Evolutionary conservation across 2,113 vertebrate genomes (phyloP).

Genomic region (Trachemys scripta): DNA sequence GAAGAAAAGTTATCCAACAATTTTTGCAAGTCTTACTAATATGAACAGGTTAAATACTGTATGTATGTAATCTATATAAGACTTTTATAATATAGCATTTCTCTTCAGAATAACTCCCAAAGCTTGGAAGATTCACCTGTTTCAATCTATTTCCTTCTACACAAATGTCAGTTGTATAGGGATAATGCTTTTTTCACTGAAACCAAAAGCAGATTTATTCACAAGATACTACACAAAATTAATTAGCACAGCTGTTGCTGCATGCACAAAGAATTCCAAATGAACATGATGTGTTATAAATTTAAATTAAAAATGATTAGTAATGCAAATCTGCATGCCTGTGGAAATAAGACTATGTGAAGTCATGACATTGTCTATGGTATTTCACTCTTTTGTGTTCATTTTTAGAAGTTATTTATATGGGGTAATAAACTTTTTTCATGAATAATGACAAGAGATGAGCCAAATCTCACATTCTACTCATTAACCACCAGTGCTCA

Average conservation of each 20-base stretch:
- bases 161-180: neutral
- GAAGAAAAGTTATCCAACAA: neutral
- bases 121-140: neutral
- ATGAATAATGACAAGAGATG: neutral
- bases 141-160: neutral
- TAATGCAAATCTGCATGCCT: constrained; percentile 66
- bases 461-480: neutral
- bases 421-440: neutral
- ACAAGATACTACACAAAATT: constrained; percentile 59
- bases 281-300: constrained; percentile 66
- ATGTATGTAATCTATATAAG: neutral
- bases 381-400: constrained; percentile 3
- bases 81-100: accelerated
- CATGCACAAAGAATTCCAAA: constrained; percentile 71
- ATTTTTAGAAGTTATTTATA: neutral
- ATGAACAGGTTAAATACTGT: neutral
- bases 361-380: constrained; percentile 48
- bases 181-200: neutral
- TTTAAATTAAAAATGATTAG: constrained; percentile 76
- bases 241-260: constrained; percentile 71
- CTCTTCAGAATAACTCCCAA: neutral
- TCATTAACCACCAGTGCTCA: neutral
- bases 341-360: constrained; percentile 37
- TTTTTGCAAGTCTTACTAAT: neutral
- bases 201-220: constrained; percentile 68